Evolutionary conservation across 2,113 vertebrate genomes (phyloP), one percentile per base, ranked within the genome.

Genomic region (Macrotus californicus): DNA sequence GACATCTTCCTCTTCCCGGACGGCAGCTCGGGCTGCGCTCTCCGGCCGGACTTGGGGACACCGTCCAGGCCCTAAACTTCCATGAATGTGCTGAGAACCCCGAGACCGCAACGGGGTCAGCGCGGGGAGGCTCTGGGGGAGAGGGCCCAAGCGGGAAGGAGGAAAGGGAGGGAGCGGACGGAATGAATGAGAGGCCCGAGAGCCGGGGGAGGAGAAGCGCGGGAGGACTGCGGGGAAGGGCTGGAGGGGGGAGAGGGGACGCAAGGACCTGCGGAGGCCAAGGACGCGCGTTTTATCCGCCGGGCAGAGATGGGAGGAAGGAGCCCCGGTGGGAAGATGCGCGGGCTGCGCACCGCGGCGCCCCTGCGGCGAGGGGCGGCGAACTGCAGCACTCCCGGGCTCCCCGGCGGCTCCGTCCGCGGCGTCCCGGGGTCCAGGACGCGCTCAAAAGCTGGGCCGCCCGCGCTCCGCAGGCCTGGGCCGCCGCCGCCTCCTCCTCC

Each of bases 1-100:
- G 98, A 98, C 99, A 99, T 99, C 98, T 98, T 98, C 95, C 84
- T 96, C 80, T 72, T 52, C 66, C 76, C 84, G 7, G 80, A 84
- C 69, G 39, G 96, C 93, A 67, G 96, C 95, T 79, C 86, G 10
- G 76, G 94, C 93, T 93, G 96, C 95, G 84, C 87, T 85, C 95
- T 73, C 67, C 26, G 50, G 79, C 79, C 86, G 89, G 85, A 86
- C 86, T 50, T 54, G 29, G 61, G 82, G 85, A 69, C 93, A 83
- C 89, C 1, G 82, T 91, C 82, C 91, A 91, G 96, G 96, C 97
- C 95, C 90, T 97, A 93, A 87, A 93, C 93, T 94, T 95, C 89
- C 96, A 97, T 41, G 80, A 66, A 94, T 21, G 96, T 18, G 84
- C 89, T 9, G 7, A 59, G 83, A 67, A 36, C 73, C 77, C 86